Evolutionary conservation across 2,797 vertebrate species (phyloP).

Genomic region (Sebastes variabilis): DNA sequence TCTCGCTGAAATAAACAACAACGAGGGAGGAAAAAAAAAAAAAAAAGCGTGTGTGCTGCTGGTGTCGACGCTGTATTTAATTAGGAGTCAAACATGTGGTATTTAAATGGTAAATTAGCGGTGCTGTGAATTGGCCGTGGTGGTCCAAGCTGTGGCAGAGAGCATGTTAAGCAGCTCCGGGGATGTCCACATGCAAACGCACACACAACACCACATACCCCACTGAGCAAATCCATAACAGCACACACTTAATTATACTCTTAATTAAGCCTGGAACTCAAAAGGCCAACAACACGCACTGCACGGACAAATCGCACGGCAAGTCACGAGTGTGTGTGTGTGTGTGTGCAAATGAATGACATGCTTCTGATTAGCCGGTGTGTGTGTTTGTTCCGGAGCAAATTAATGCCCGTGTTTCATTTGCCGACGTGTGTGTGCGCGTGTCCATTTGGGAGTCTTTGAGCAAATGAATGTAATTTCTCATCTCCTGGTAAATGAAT

Average conservation of each 20-base stretch:
- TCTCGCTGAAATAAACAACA: conserved; percentile 20
- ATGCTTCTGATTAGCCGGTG: not conserved
- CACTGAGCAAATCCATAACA: conserved; percentile 59
- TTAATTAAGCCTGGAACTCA: conserved; percentile 71
- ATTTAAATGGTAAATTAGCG: conserved; percentile 74
- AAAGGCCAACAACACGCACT: conserved; percentile 52
- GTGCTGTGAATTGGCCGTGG: conserved; percentile 57
- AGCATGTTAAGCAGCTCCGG: conserved; percentile 29
- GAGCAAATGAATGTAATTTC: conserved; percentile 41
- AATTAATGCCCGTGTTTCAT: conserved; percentile 26
- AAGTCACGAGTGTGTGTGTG: not conserved
- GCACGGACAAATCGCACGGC: not conserved
- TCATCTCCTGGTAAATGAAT: conserved; percentile 23
- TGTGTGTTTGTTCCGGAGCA: conserved; percentile 13
- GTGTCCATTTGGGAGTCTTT: conserved; percentile 39
- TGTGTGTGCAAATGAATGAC: conserved; percentile 23
- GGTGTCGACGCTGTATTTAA: conserved; percentile 52
- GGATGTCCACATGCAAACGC: conserved; percentile 31
- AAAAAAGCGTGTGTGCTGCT: not conserved
- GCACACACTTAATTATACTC: conserved; percentile 69
- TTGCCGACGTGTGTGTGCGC: conserved; percentile 1
- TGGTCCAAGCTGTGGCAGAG: conserved; percentile 65
- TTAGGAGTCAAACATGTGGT: conserved; percentile 77
- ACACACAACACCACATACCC: conserved; percentile 29
- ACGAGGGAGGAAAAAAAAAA: not conserved